Conservation (phyloP, 2,888 invertebrate species). For the Cancer borealis region DNA sequence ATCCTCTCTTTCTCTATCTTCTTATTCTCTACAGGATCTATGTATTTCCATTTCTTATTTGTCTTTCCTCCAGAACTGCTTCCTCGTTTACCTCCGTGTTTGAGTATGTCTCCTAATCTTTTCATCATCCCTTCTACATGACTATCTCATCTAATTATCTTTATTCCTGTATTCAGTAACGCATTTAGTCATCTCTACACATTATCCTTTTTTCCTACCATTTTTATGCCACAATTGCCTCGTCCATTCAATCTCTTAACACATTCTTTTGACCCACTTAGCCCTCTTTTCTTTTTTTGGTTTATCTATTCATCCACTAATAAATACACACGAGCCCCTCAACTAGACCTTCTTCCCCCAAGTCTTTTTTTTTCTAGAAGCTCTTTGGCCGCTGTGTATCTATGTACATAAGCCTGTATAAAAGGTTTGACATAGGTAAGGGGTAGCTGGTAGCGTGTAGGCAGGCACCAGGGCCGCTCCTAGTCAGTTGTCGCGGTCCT, state of each 20-base stretch:
- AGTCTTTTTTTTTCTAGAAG: neutral
- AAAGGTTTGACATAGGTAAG: neutral
- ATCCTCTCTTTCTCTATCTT: neutral
- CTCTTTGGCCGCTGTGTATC: constrained; percentile 28
- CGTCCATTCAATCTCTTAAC: neutral
- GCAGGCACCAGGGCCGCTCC: neutral
- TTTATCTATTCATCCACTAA: constrained; percentile 7
- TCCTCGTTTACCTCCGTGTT: neutral
- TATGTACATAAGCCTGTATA: constrained; percentile 40
- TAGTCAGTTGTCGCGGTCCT: neutral
- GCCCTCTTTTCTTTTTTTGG: neutral
- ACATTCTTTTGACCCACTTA: constrained; percentile 1
- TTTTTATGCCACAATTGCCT: constrained; percentile 20
- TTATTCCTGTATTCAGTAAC: constrained; percentile 7
- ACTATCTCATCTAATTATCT: neutral
- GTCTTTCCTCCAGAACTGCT: no score
- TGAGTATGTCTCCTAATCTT: neutral
- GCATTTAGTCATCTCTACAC: neutral
- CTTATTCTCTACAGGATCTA: neutral
- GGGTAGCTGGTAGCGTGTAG: neutral
- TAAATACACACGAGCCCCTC: neutral
- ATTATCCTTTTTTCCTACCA: no score
- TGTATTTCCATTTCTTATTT: no score
- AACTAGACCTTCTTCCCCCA: neutral
- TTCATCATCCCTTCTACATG: neutral